phyloP scores from a whole-genome alignment of 1,140 invertebrate genomes.

The Pseudachorutes palmiensis region DNA sequence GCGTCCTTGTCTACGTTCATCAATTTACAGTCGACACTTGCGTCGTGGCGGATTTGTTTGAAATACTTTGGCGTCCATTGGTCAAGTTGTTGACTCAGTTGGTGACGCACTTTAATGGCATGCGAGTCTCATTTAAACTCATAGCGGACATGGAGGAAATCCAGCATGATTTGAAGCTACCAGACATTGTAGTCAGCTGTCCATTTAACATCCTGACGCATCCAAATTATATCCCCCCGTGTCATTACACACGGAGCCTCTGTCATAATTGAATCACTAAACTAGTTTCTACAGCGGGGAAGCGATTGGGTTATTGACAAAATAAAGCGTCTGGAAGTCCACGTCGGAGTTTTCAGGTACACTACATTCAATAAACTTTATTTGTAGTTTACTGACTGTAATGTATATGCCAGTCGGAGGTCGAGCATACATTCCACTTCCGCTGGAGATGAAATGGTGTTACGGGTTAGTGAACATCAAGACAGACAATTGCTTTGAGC shows the following conservation, averaged over 20 bases:
- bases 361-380: neutral
- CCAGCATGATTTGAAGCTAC: neutral
- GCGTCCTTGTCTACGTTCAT: neutral
- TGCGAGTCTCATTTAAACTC: neutral
- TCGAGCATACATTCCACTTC: neutral
- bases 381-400: neutral
- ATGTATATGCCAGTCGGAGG: neutral
- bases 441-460: neutral
- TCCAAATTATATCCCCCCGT: neutral
- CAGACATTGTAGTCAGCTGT: neutral
- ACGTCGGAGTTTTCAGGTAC: neutral
- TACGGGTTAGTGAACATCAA: neutral
- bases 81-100: neutral
- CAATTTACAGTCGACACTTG: neutral
- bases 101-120: neutral
- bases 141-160: neutral
- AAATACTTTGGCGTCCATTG: neutral
- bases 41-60: neutral
- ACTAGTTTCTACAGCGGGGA: neutral
- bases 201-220: neutral
- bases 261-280: neutral
- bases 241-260: neutral
- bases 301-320: too few species aligned
- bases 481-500: neutral
- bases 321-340: neutral